Conservation (phyloP, 2,888 invertebrate species). For the Fragum fragum region DNA sequence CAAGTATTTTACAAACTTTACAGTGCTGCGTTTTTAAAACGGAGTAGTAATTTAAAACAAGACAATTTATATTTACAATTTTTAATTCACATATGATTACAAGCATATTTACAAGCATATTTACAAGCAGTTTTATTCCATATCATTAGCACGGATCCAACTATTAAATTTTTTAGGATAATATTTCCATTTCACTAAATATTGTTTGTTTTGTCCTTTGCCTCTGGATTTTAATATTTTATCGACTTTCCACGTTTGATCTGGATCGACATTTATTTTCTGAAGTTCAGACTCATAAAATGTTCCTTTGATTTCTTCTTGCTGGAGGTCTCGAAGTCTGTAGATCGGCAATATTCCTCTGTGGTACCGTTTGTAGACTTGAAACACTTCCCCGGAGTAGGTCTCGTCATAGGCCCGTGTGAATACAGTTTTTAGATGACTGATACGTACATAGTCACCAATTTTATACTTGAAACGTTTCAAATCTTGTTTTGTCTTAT, state of each 20-base stretch:
- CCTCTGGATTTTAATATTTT: slow-evolving; percentile 60
- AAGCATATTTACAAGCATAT: not conserved
- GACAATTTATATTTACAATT: no score
- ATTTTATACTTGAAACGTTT: slow-evolving; percentile 60
- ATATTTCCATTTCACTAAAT: slow-evolving; percentile 65
- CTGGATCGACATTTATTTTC: slow-evolving; percentile 47
- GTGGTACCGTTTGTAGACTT: slow-evolving; percentile 47
- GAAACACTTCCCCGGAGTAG: slow-evolving; percentile 63
- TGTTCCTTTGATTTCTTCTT: slow-evolving; percentile 57
- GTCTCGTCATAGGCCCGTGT: slow-evolving; percentile 59
- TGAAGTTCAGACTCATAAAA: slow-evolving; percentile 63
- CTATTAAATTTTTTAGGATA: slow-evolving; percentile 66
- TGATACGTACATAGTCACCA: slow-evolving; percentile 55
- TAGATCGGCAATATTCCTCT: slow-evolving; percentile 58
- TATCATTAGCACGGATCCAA: slow-evolving; percentile 58
- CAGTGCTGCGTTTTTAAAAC: no score
- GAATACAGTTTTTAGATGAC: no score
- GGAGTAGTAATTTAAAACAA: no score
- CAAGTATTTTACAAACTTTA: no score
- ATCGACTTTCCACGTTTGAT: slow-evolving; percentile 61
- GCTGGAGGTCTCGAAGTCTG: slow-evolving; percentile 52
- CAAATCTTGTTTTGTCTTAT: not conserved
- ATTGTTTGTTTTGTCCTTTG: slow-evolving; percentile 57
- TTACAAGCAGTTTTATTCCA: slow-evolving; percentile 7
- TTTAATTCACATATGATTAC: no score